Base-by-base conservation (phyloP, 1,140 invertebrate species). In the Drepana arcuata region DNA sequence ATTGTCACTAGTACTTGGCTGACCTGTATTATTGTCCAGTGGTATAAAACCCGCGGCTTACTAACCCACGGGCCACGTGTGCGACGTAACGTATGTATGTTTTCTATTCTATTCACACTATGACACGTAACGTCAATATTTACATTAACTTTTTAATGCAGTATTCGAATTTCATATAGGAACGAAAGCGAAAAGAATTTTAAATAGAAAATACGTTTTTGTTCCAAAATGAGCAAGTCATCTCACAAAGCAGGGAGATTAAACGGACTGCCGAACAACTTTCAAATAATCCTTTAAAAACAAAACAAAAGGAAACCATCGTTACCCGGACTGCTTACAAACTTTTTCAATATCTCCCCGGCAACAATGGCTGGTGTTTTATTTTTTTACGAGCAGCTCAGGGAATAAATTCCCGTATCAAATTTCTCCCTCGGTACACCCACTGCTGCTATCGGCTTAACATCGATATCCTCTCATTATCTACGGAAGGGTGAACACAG, bases 281-380 rank as follows among this genome's bases (percentile, higher is more conserved):
- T 61, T 62, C 47, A 31, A 61, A 65, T 51, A 55, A 64, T 65
- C 61, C 44, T 45, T 52, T 47, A 47, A 58, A 65, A 70, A 60
- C 43, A 57, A 65, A 36, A 66, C 51, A 64, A 60, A 64, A 64
- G 42, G 34, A 52, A 38, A 28, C 43, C 44, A 39, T 53, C 50
- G 56, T 53, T 58, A 46, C 48, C 37, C 28, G 27, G 26, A 30
- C 38, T 46, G 42, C 42, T 4, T 9, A 21, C 18, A 69, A 79
- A 73, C 58, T 70, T 79, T 77, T 72, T 63, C 70, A 74, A 79
- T 79, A 74, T 67, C 52, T 34, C 33, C 40, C 41, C 47, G 41
- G 57, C 45, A 68, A 79, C 70, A 75, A 77, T 74, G 56, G 61
- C 28, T 40, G 18, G 31, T 27, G 34, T 41, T 53, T 52, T 40